Evolutionary conservation across 2,797 vertebrate species (phyloP).

Genomic region (Tamandua tetradactyla): DNA sequence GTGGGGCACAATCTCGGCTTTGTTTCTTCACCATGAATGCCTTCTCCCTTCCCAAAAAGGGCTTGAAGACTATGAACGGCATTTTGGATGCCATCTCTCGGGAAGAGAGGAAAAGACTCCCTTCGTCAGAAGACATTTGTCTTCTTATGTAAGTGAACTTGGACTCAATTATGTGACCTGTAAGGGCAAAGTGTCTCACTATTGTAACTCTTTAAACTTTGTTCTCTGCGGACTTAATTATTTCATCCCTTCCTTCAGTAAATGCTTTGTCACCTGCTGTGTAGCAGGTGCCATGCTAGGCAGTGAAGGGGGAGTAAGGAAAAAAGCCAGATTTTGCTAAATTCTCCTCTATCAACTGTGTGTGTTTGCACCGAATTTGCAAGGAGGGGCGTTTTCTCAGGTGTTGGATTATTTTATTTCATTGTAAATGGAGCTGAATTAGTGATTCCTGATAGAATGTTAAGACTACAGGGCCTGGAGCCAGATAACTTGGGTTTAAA

Average conservation of each 20-base stretch:
- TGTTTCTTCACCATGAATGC: background rate
- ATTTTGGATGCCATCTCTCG: constrained; percentile 83
- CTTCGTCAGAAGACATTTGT: constrained; percentile 81
- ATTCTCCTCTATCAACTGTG: background rate
- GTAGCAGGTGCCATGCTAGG: too few relatives aligned
- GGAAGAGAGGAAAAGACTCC: constrained; percentile 85
- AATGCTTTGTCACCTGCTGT: background rate
- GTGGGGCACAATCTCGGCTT: fast-evolving
- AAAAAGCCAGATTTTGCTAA: background rate
- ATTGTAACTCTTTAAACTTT: background rate
- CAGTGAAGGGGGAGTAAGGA: background rate
- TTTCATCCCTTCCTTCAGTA: background rate
- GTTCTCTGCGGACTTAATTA: background rate
- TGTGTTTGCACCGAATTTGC: background rate
- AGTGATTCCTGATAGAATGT: background rate
- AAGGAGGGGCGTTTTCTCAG: background rate
- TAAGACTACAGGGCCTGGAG: background rate
- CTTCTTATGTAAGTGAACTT: constrained; percentile 85
- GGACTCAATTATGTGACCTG: background rate
- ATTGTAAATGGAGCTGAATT: background rate
- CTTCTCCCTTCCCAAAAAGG: constrained; percentile 77
- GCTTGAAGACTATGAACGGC: constrained; percentile 87
- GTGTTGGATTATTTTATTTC: background rate
- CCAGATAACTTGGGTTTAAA: background rate
- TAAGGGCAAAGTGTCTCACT: background rate